phyloP scores from a whole-genome alignment of 2,888 invertebrate species.

The Mechanitis mazaeus region DNA sequence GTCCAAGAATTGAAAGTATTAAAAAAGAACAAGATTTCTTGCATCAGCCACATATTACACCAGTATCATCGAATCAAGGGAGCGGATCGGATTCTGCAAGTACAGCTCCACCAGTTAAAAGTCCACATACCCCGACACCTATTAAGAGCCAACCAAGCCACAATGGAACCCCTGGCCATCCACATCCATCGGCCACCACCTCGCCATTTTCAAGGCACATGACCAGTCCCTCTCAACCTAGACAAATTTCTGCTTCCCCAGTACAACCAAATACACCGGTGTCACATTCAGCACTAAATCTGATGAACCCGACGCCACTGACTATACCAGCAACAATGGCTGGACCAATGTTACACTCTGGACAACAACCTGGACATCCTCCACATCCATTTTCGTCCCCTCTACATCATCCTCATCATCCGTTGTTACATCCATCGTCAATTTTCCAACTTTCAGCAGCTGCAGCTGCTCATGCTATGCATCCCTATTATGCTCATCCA shows the following conservation, averaged over 20 bases:
- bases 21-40: slow-evolving; percentile 84
- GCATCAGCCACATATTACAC: slow-evolving; percentile 71
- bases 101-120: slow-evolving; percentile 76
- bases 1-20: slow-evolving; percentile 82
- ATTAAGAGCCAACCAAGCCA: slow-evolving; percentile 68
- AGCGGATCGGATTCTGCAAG: slow-evolving; percentile 61
- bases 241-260: slow-evolving; percentile 72
- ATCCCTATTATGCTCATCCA: slow-evolving; percentile 83
- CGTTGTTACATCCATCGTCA: slow-evolving; percentile 79
- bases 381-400: slow-evolving; percentile 81
- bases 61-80: slow-evolving; percentile 69
- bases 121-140: slow-evolving; percentile 73
- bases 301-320: slow-evolving; percentile 78
- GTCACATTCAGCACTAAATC: slow-evolving; percentile 78
- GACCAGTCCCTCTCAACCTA: slow-evolving; percentile 67
- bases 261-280: slow-evolving; percentile 67
- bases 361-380: slow-evolving; percentile 83
- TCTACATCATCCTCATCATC: slow-evolving; percentile 85
- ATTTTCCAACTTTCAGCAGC: slow-evolving; percentile 78
- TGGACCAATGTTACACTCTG: slow-evolving; percentile 84
- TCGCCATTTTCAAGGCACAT: slow-evolving; percentile 72
- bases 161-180: slow-evolving; percentile 60
- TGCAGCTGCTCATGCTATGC: slow-evolving; percentile 80
- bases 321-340: slow-evolving; percentile 80
- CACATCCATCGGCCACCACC: slow-evolving; percentile 63